phyloP scores from a whole-genome alignment of 2,888 invertebrate species.

The Amphipoea oculea region DNA sequence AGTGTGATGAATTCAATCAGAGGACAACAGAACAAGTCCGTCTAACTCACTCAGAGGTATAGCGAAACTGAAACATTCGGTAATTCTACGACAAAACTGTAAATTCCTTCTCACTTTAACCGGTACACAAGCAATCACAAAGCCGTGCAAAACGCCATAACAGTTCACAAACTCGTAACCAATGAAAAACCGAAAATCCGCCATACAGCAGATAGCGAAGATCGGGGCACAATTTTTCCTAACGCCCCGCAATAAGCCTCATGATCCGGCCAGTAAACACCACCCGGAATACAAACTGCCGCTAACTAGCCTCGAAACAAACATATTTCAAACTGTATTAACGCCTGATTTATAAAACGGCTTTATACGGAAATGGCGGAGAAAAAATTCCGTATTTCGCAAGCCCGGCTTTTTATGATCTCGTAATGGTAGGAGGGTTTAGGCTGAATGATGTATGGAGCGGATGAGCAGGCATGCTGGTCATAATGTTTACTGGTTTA shows the following conservation, averaged over 20 bases:
- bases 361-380: constrained; percentile 71
- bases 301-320: constrained; percentile 76
- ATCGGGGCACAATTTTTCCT: constrained; percentile 71
- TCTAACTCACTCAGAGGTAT: neutral
- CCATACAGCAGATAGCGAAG: constrained; percentile 38
- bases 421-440: constrained; percentile 69
- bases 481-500: constrained; percentile 23
- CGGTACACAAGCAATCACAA: constrained; percentile 34
- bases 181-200: constrained; percentile 44
- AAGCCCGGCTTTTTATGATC: constrained; percentile 72
- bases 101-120: neutral
- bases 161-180: constrained; percentile 47
- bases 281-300: constrained; percentile 82
- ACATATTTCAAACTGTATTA: constrained; percentile 84
- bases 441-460: constrained; percentile 66
- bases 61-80: neutral
- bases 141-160: constrained; percentile 27
- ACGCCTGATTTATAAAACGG: constrained; percentile 81
- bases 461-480: constrained; percentile 51
- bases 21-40: neutral
- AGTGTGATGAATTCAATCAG: neutral
- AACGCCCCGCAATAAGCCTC: constrained; percentile 69
- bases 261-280: constrained; percentile 64
- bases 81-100: neutral
- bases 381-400: constrained; percentile 71